Percentiles rank a stretch among this genome's conserved stretches.
These are phyloP conservation scores for Bufo gargarizans DNA, from an alignment of 2,113 vertebrate species.

Conservation along the genomic window DNA sequence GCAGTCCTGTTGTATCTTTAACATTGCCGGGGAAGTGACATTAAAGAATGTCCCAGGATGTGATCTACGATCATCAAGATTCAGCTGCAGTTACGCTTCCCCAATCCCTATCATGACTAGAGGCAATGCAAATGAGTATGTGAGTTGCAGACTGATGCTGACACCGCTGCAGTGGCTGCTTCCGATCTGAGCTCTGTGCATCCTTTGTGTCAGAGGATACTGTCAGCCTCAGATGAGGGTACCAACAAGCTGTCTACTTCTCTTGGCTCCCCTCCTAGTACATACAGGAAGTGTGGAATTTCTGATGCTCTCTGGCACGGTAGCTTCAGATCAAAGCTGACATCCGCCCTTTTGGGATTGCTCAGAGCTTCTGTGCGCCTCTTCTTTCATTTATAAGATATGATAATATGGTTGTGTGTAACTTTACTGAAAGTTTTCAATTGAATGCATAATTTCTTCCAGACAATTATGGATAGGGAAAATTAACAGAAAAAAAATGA, in stretches of 20 bases:
- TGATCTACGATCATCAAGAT: neutral
- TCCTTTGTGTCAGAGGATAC: slow-evolving; percentile 39
- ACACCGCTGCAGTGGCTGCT: slow-evolving; percentile 25
- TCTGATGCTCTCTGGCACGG: slow-evolving; percentile 26
- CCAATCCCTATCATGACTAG: slow-evolving; percentile 32
- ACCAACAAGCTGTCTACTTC: slow-evolving; percentile 50
- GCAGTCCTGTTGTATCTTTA: neutral
- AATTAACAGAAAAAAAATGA: no score
- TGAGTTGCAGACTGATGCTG: slow-evolving; percentile 44
- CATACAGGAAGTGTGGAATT: slow-evolving; percentile 45
- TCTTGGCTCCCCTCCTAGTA: slow-evolving; percentile 19
- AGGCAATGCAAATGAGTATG: slow-evolving; percentile 55
- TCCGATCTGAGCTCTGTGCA: slow-evolving; percentile 33
- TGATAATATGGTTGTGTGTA: slow-evolving; percentile 27
- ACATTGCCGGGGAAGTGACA: neutral
- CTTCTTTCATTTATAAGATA: slow-evolving; percentile 23
- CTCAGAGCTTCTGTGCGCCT: slow-evolving; percentile 7
- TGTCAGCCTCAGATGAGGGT: slow-evolving; percentile 16
- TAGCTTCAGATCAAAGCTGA: slow-evolving; percentile 58
- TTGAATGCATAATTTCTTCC: neutral
- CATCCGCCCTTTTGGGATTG: slow-evolving; percentile 56
- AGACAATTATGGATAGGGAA: neutral
- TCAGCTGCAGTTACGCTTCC: slow-evolving; percentile 2
- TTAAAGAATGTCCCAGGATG: neutral
- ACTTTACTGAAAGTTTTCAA: slow-evolving; percentile 3